Percentiles rank a stretch among this genome's conserved stretches.
Conservation (phyloP, 2,888 invertebrate species). For the Lasioglossum vierecki region DNA sequence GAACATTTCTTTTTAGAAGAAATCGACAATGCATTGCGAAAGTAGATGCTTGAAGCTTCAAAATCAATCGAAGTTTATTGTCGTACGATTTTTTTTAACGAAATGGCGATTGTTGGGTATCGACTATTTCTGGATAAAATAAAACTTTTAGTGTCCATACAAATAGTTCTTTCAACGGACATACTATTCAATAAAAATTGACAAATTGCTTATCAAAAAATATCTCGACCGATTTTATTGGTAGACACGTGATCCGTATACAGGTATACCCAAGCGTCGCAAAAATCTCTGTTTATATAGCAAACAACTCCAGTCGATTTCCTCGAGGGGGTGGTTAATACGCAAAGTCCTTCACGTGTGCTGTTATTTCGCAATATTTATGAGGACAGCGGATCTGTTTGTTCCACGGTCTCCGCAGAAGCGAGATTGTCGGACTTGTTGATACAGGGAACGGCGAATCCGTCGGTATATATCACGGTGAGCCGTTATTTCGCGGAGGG, state of each 20-base stretch:
- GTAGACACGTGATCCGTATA: too few relatives aligned
- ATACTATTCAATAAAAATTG: too few relatives aligned
- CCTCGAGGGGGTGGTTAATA: not conserved
- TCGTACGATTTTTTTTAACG: not conserved
- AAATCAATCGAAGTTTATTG: not conserved
- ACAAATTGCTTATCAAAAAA: not conserved
- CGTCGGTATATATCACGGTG: slow-evolving; percentile 1
- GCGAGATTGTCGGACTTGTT: slow-evolving; percentile 18
- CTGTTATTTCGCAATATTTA: not conserved
- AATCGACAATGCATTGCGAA: not conserved
- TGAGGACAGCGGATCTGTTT: not conserved
- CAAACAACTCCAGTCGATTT: not conserved
- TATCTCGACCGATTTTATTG: too few relatives aligned
- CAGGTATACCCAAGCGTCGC: not conserved
- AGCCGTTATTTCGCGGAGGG: slow-evolving; percentile 19
- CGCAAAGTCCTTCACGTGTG: not conserved
- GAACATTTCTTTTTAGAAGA: not conserved
- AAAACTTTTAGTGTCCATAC: too few relatives aligned
- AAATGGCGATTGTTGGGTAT: not conserved
- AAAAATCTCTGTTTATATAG: not conserved
- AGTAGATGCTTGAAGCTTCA: not conserved
- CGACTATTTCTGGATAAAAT: too few relatives aligned
- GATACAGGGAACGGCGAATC: not conserved
- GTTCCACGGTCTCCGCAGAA: slow-evolving; percentile 16
- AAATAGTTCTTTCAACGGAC: too few relatives aligned